A percentile compares a stretch with the other conserved stretches of the same genome.
Conservation (phyloP, 2,113 vertebrate species). For the Ptyas mucosa region DNA sequence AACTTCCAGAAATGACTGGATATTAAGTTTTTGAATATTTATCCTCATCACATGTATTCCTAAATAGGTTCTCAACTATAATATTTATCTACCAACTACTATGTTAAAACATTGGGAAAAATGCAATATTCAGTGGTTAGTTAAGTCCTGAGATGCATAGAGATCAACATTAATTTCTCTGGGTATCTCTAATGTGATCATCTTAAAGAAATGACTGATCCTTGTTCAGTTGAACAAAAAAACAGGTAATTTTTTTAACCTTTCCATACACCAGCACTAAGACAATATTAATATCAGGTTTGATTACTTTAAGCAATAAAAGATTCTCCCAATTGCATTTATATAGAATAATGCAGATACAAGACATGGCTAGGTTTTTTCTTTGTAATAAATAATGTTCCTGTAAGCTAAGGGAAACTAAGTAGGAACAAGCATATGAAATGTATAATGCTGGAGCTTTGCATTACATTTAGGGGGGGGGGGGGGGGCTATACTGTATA, state of each 20-base stretch:
- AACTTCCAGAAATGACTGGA: background rate
- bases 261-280: constrained; percentile 24
- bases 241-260: constrained; percentile 65
- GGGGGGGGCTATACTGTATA: constrained; percentile 29
- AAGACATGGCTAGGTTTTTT: constrained; percentile 13
- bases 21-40: background rate
- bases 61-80: background rate
- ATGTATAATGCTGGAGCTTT: constrained; percentile 18
- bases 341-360: constrained; percentile 12
- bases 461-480: constrained; percentile 42
- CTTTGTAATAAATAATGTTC: constrained; percentile 32
- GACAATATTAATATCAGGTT: constrained; percentile 2
- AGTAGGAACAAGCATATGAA: background rate
- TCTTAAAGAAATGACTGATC: constrained; percentile 67
- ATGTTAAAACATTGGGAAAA: background rate
- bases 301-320: constrained; percentile 32
- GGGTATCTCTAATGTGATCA: background rate
- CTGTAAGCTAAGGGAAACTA: constrained; percentile 30
- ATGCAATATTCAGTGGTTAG: background rate
- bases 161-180: background rate
- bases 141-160: background rate
- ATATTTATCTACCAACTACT: background rate
- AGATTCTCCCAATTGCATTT: constrained; percentile 10
- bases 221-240: constrained; percentile 78
- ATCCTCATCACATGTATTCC: background rate